A percentile compares a stretch with the other conserved stretches of the same genome.
phyloP scores from a whole-genome alignment of 2,888 invertebrate genomes.

The Latheticus oryzae region DNA sequence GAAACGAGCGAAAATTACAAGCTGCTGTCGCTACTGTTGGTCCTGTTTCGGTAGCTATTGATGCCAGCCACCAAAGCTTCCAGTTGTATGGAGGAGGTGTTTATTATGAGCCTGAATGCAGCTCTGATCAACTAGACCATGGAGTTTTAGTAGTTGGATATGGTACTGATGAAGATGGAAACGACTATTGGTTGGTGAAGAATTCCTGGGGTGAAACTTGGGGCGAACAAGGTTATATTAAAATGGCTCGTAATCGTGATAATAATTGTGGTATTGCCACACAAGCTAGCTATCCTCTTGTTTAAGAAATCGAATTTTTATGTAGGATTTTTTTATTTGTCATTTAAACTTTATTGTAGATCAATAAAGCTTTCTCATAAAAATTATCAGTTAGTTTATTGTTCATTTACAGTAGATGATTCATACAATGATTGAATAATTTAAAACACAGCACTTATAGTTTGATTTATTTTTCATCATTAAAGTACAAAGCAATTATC shows the following conservation, averaged over 20 bases:
- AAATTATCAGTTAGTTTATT: too few species aligned
- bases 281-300: constrained; percentile 86
- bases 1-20: constrained; percentile 79
- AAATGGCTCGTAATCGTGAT: constrained; percentile 84
- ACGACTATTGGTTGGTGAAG: constrained; percentile 89
- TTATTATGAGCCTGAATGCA: constrained; percentile 85
- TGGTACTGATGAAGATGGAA: constrained; percentile 78
- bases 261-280: constrained; percentile 92
- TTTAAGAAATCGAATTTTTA: constrained; percentile 66
- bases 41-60: constrained; percentile 88
- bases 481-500: too few species aligned
- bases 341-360: too few species aligned
- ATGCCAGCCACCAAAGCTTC: constrained; percentile 83
- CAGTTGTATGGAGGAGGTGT: constrained; percentile 85
- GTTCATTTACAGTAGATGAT: too few species aligned
- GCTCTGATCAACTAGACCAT: constrained; percentile 79
- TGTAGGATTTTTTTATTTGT: constrained; percentile 1
- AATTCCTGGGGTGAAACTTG: constrained; percentile 86
- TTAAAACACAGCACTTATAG: too few species aligned
- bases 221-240: constrained; percentile 89
- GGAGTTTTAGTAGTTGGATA: constrained; percentile 89
- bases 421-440: too few species aligned
- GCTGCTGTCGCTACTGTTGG: constrained; percentile 79
- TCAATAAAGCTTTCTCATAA: too few species aligned
- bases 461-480: too few species aligned